phyloP scores from a whole-genome alignment of 2,888 invertebrate genomes.

The Hirtodrosophila histrioides region DNA sequence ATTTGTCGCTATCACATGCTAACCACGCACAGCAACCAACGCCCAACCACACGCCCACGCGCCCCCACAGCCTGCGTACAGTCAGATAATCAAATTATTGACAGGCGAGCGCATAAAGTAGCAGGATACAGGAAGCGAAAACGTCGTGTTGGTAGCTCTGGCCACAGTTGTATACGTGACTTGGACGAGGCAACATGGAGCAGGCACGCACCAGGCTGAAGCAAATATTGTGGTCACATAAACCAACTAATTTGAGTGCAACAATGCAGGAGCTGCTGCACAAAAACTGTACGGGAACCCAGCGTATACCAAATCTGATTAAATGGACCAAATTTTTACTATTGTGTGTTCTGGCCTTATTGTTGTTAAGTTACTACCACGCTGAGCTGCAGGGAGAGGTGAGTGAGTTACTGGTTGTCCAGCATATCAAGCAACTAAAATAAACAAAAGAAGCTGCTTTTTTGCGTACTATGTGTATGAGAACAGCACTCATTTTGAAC shows the following conservation, averaged over 20 bases:
- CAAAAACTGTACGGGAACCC: slow-evolving; percentile 26
- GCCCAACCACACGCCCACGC: neutral
- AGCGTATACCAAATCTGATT: neutral
- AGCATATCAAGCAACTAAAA: neutral
- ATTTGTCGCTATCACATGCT: slow-evolving; percentile 73
- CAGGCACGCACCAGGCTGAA: slow-evolving; percentile 45
- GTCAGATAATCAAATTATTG: slow-evolving; percentile 81
- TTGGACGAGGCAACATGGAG: slow-evolving; percentile 56
- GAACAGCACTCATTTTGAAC: no score
- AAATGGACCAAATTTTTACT: slow-evolving; percentile 37
- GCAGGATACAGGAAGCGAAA: slow-evolving; percentile 24
- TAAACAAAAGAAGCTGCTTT: neutral
- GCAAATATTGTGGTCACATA: slow-evolving; percentile 51
- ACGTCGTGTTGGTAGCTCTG: slow-evolving; percentile 4
- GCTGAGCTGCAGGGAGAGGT: slow-evolving; percentile 72
- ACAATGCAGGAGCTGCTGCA: slow-evolving; percentile 29
- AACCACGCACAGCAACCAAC: slow-evolving; percentile 43
- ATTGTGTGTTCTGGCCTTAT: slow-evolving; percentile 28
- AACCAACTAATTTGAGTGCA: slow-evolving; percentile 5
- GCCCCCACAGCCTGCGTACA: slow-evolving; percentile 46
- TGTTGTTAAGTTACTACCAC: slow-evolving; percentile 51
- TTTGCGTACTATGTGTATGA: no score
- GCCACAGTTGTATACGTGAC: slow-evolving; percentile 46
- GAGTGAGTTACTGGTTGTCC: slow-evolving; percentile 4
- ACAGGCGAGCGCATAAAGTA: slow-evolving; percentile 61